A percentile compares a stretch with the other conserved stretches of the same genome.
Evolutionary conservation across 1,140 invertebrate species (phyloP).

Genomic region (Teleopsis dalmanni): DNA sequence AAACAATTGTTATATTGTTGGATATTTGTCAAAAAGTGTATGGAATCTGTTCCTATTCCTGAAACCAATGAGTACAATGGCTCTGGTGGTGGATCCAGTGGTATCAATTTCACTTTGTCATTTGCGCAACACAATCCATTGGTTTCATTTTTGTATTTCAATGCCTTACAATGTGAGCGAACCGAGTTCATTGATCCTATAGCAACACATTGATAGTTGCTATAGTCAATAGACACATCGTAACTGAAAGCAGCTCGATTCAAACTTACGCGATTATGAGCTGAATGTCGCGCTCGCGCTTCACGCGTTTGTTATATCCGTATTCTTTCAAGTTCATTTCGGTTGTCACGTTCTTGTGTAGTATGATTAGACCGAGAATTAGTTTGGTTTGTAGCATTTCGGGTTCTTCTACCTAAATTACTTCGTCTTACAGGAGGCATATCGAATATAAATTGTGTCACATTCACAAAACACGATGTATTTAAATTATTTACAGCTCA

Average conservation of each 20-base stretch:
- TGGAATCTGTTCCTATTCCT: constrained; percentile 21
- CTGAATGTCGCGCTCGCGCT: too few relatives aligned
- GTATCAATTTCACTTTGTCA: constrained; percentile 9
- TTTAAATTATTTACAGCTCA: too few relatives aligned
- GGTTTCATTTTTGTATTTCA: constrained; percentile 14
- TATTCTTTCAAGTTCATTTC: too few relatives aligned
- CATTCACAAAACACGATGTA: too few relatives aligned
- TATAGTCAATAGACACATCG: constrained; percentile 12
- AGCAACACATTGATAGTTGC: constrained; percentile 5
- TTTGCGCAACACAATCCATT: constrained; percentile 14
- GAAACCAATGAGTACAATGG: constrained; percentile 8
- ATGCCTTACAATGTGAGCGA: constrained; percentile 15
- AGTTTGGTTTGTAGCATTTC: too few relatives aligned
- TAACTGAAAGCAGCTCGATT: constrained; percentile 13
- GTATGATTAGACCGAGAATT: too few relatives aligned
- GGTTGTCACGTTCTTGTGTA: too few relatives aligned
- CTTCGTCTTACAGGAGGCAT: too few relatives aligned
- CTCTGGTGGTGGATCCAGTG: constrained; percentile 9
- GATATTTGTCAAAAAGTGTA: constrained; percentile 42
- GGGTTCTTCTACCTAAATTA: too few relatives aligned
- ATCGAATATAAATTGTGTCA: too few relatives aligned
- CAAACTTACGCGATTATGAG: too few relatives aligned
- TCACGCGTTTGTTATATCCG: too few relatives aligned
- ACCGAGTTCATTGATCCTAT: constrained; percentile 11
- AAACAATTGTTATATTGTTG: constrained; percentile 4